A percentile compares a stretch with the other conserved stretches of the same genome.
Evolutionary conservation across 2,113 vertebrate species (phyloP).

Genomic region (Grallaria varia): DNA sequence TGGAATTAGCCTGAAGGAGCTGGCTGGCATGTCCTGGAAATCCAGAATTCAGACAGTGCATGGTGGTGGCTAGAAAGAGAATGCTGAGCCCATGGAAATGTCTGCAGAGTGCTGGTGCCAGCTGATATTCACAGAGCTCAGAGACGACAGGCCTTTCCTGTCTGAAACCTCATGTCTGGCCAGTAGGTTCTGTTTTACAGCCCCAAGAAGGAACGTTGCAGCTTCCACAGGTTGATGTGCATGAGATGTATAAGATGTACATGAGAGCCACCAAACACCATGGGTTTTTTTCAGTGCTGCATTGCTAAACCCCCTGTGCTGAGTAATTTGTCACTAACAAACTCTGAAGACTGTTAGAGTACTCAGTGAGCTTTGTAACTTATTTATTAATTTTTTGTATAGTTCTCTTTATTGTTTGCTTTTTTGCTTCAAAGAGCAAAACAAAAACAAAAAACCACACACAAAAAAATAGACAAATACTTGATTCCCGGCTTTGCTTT

Average conservation of each 20-base stretch:
- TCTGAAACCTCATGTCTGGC: not conserved
- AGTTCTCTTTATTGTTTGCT: not conserved
- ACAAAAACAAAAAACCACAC: no score
- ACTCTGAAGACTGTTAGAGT: not conserved
- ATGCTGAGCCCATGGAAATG: not conserved
- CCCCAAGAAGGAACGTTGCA: not conserved
- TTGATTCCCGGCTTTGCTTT: not conserved
- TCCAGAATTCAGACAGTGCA: rapidly evolving
- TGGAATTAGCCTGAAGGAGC: conserved; percentile 2
- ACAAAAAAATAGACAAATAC: not conserved
- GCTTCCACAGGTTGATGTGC: not conserved
- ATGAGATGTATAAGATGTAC: not conserved
- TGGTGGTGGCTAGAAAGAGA: not conserved
- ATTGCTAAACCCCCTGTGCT: not conserved
- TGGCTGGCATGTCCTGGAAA: not conserved
- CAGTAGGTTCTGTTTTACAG: not conserved
- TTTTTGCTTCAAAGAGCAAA: not conserved
- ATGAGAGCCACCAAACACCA: not conserved
- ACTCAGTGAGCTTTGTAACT: not conserved
- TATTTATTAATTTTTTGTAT: not conserved
- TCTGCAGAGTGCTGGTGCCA: not conserved
- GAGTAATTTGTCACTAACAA: not conserved
- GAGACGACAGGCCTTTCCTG: not conserved
- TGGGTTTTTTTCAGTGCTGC: not conserved
- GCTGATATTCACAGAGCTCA: not conserved